phyloP scores from a whole-genome alignment of 2,797 vertebrate species.

The Scyliorhinus canicula region DNA sequence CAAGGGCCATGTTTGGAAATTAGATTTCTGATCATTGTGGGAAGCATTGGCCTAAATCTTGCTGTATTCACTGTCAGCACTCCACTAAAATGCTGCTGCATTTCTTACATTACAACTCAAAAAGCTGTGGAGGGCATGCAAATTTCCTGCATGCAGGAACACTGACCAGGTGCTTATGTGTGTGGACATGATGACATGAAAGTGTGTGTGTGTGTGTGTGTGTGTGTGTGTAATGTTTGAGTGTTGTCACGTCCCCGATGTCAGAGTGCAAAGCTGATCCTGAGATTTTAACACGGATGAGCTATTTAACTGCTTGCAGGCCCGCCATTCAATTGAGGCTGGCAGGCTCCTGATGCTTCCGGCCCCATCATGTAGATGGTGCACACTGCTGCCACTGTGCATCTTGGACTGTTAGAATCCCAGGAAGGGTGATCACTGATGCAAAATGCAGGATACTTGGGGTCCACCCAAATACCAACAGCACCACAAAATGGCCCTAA shows the following conservation, averaged over 20 bases:
- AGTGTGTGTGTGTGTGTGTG: too few species aligned
- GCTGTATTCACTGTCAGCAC: neutral
- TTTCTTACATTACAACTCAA: neutral
- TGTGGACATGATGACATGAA: too few species aligned
- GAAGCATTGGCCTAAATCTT: neutral
- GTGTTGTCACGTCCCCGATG: neutral
- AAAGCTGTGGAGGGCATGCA: neutral
- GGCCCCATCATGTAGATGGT: too few species aligned
- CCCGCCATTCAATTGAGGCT: neutral
- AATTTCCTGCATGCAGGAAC: neutral
- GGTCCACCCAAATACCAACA: neutral
- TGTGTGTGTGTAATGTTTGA: neutral
- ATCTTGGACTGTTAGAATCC: too few species aligned
- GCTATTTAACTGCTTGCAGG: neutral
- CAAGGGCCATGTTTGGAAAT: neutral
- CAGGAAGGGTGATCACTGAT: too few species aligned
- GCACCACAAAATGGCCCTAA: neutral
- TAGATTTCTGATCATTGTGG: neutral
- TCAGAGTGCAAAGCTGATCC: neutral
- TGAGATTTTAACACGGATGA: neutral
- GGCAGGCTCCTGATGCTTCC: too few species aligned
- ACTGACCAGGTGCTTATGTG: too few species aligned
- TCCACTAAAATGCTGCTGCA: neutral
- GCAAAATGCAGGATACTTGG: neutral
- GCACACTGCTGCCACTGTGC: too few species aligned